These are phyloP conservation scores for Burhinus oedicnemus DNA, from an alignment of 2,113 vertebrate genomes.

Conservation along the genomic window DNA sequence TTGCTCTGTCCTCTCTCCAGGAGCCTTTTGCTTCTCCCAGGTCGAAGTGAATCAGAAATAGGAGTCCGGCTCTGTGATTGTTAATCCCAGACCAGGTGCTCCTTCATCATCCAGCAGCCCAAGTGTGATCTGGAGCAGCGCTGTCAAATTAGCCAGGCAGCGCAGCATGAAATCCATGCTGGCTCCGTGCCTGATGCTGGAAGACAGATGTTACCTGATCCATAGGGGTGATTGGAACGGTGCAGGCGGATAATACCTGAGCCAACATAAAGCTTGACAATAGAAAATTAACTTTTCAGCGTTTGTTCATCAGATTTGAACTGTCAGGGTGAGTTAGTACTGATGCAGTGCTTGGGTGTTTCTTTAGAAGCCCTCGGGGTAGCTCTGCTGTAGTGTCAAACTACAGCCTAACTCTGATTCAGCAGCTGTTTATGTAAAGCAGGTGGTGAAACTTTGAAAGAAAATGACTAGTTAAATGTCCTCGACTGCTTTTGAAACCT, in stretches of 20 bases:
- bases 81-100: not conserved
- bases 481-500: not conserved
- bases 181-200: conserved; percentile 37
- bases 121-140: conserved; percentile 9
- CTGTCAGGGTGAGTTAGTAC: conserved; percentile 25
- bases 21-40: not conserved
- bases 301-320: not conserved
- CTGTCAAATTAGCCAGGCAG: conserved; percentile 52
- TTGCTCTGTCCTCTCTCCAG: not conserved
- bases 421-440: not conserved
- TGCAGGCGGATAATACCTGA: not conserved
- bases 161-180: not conserved
- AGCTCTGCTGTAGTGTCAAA: not conserved
- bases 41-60: not conserved
- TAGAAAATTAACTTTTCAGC: conserved; percentile 48
- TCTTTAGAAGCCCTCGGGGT: not conserved
- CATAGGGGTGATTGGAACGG: not conserved
- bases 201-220: conserved; percentile 61
- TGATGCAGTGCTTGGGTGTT: not conserved
- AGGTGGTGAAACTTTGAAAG: not conserved
- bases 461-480: not conserved
- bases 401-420: not conserved
- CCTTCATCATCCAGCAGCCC: conserved; percentile 20
- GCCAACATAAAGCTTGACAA: conserved; percentile 39
- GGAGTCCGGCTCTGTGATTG: not conserved